Evolutionary conservation across 1,140 invertebrate species (phyloP).

Genomic region (Drosophila ambigua): DNA sequence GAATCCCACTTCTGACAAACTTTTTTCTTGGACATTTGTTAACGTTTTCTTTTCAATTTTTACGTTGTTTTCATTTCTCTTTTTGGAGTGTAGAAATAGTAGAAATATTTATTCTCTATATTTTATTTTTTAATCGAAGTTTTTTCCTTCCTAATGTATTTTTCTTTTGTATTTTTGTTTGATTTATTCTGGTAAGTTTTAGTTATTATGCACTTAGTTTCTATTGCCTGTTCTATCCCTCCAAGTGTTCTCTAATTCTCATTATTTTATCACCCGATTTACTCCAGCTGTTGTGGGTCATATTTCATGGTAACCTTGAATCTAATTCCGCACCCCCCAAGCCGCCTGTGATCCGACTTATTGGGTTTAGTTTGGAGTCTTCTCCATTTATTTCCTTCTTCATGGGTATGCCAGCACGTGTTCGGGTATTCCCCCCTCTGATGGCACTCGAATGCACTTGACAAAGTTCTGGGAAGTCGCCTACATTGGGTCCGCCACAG

Average conservation of each 20-base stretch:
- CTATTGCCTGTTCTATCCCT: not conserved
- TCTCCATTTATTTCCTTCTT: constrained; percentile 25
- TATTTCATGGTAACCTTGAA: constrained; percentile 2
- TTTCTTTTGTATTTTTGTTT: too few species aligned
- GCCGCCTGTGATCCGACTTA: constrained; percentile 27
- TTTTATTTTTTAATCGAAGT: not conserved
- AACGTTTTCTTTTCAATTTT: not conserved
- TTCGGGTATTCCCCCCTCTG: constrained; percentile 14
- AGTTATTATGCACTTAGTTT: not conserved
- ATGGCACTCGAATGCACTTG: constrained; percentile 68
- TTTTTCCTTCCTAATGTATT: too few species aligned
- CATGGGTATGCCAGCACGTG: constrained; percentile 45
- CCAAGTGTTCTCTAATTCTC: not conserved
- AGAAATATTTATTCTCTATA: not conserved
- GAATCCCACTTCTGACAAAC: constrained; percentile 93
- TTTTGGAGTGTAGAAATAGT: too few species aligned
- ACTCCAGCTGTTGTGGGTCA: constrained; percentile 20
- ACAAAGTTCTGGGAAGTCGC: constrained; percentile 51
- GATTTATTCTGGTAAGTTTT: not conserved
- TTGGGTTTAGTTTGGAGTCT: constrained; percentile 41
- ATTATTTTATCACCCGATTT: constrained; percentile 17
- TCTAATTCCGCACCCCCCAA: constrained; percentile 26
- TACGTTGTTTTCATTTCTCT: too few species aligned
- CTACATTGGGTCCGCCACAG: constrained; percentile 50
- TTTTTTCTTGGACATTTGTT: constrained; percentile 72